Evolutionary conservation across 2,113 vertebrate genomes (phyloP).

Genomic region (Seriola quinqueradiata): DNA sequence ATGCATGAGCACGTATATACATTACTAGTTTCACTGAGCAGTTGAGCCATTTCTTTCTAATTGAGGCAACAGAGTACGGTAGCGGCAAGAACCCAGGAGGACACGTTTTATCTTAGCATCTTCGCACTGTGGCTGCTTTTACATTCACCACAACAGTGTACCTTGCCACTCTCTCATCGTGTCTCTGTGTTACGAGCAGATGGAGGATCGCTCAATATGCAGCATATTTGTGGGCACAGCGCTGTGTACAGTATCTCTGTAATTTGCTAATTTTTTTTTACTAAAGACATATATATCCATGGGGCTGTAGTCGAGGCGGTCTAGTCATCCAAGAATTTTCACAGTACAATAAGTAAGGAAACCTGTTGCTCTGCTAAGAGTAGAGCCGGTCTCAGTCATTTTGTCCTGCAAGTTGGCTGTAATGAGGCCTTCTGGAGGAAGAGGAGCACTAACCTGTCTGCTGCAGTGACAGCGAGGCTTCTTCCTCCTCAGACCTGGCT

Average conservation of each 20-base stretch:
- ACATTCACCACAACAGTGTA: constrained; percentile 1
- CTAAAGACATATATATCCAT: background rate
- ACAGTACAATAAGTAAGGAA: constrained; percentile 48
- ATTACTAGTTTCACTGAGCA: constrained; percentile 16
- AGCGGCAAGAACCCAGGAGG: constrained; percentile 40
- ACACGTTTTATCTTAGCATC: constrained; percentile 44
- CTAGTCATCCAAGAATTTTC: constrained; percentile 30
- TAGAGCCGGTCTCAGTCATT: background rate
- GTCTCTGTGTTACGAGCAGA: constrained; percentile 41
- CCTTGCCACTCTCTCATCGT: background rate
- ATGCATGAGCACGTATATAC: constrained; percentile 17
- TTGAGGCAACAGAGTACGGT: constrained; percentile 42
- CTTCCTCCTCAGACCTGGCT: constrained; percentile 40
- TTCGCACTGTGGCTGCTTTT: constrained; percentile 15
- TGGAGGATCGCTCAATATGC: constrained; percentile 32
- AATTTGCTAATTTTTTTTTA: constrained; percentile 28
- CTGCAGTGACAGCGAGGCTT: constrained; percentile 48
- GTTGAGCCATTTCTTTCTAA: constrained; percentile 49
- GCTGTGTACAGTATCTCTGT: constrained; percentile 2
- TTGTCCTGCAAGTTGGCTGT: constrained; percentile 35
- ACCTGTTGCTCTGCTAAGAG: constrained; percentile 48
- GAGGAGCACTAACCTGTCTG: constrained; percentile 41
- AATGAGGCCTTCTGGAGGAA: constrained; percentile 56
- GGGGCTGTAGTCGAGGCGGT: background rate
- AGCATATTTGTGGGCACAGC: constrained; percentile 31